A percentile compares a stretch with the other conserved stretches of the same genome.
Evolutionary conservation across 2,888 invertebrate species (phyloP).

Genomic region (Fragum sueziense): DNA sequence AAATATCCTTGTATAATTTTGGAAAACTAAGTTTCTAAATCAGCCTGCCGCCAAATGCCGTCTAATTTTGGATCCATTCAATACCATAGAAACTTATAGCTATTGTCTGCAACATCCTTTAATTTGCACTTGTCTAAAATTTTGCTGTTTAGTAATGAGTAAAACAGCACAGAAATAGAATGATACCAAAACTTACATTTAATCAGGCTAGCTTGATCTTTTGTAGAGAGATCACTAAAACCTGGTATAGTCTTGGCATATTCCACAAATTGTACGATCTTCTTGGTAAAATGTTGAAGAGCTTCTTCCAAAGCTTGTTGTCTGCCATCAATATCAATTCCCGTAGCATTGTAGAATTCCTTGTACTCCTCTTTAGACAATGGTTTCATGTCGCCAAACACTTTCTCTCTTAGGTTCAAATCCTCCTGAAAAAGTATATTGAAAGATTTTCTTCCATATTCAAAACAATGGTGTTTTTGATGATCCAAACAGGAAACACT

Average conservation of each 20-base stretch:
- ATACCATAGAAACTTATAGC: too few species aligned
- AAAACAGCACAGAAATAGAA: too few species aligned
- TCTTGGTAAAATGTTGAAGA: conserved; percentile 72
- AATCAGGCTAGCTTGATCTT: conserved; percentile 77
- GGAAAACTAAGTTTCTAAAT: too few species aligned
- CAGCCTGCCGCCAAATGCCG: too few species aligned
- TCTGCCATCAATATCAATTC: conserved; percentile 79
- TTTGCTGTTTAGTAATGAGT: too few species aligned
- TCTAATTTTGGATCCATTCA: too few species aligned
- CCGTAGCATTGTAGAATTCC: conserved; percentile 77
- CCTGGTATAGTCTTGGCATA: conserved; percentile 79
- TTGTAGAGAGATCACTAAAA: conserved; percentile 71
- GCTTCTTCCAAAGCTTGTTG: conserved; percentile 68
- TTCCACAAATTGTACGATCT: conserved; percentile 71
- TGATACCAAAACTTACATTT: conserved; percentile 68
- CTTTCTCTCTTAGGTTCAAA: conserved; percentile 57
- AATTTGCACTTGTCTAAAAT: too few species aligned
- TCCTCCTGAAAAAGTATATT: conserved; percentile 49
- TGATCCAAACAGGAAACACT: too few species aligned
- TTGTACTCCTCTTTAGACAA: conserved; percentile 75
- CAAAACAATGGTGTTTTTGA: too few species aligned
- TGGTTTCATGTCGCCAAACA: conserved; percentile 76
- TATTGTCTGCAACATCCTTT: too few species aligned
- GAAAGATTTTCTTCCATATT: too few species aligned
- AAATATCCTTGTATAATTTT: too few species aligned